Conservation (phyloP, 2,113 vertebrate genomes). For the Mola mola region DNA sequence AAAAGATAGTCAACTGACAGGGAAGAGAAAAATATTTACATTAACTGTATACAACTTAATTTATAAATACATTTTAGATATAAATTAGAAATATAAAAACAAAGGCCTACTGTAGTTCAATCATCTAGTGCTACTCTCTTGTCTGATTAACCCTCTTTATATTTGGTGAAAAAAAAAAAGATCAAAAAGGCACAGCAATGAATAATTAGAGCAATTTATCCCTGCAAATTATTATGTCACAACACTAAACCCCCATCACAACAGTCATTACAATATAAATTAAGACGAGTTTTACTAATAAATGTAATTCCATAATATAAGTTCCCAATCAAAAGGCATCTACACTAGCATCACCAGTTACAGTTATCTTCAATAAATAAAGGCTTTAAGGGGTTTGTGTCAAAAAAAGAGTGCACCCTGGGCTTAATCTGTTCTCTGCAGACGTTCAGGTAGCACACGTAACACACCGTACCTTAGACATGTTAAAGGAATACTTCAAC, state of each 20-base stretch:
- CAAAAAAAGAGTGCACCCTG: constrained; percentile 23
- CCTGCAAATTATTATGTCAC: constrained; percentile 64
- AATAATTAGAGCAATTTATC: constrained; percentile 79
- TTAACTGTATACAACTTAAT: constrained; percentile 86
- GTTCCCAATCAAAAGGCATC: constrained; percentile 64
- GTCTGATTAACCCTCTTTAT: constrained; percentile 74
- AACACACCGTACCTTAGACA: no score
- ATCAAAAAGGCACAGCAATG: constrained; percentile 77
- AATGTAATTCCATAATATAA: constrained; percentile 63
- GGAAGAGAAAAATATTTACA: constrained; percentile 84
- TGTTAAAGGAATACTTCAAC: neutral
- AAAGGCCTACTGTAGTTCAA: constrained; percentile 68
- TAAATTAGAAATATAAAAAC: constrained; percentile 85
- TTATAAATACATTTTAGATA: constrained; percentile 94
- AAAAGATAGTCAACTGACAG: constrained; percentile 66
- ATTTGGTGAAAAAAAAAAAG: constrained; percentile 85
- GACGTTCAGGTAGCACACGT: no score
- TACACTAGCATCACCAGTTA: constrained; percentile 69
- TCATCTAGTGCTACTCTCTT: constrained; percentile 75
- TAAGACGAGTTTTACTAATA: constrained; percentile 73
- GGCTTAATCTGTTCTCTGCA: constrained; percentile 34
- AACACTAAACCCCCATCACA: constrained; percentile 57
- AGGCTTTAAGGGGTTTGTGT: constrained; percentile 74
- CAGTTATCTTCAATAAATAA: constrained; percentile 86
- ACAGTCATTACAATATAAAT: constrained; percentile 86